Base-by-base conservation (phyloP, 2,797 vertebrate genomes). In the Esox masquinongy region DNA sequence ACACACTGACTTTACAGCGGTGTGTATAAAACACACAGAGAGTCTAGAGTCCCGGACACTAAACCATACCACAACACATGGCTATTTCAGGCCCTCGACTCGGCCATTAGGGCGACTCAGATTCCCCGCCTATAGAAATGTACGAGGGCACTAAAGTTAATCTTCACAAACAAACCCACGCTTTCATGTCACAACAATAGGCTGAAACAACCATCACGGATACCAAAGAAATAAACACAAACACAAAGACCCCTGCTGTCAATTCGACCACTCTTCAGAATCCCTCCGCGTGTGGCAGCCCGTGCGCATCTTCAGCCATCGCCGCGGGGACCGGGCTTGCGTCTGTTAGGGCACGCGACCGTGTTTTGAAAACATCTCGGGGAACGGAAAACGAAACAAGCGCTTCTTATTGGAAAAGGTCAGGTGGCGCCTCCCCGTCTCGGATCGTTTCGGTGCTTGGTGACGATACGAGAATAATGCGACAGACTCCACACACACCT, bases 261-360 rank as follows among this genome's bases (percentile, higher is more conserved):
- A 90, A 89, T 84, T 91, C 89, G 90, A 88, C 89, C 87, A 87
- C 84, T 83, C 89, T 86, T 90, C 87, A 90, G 66, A 88, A 77
- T 29, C 31, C 68, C 1, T n/a, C n/a, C n/a, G n/a, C n/a, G n/a
- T n/a, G n/a, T n/a, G n/a, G n/a, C n/a, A 3, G 29, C 29, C 3
- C 29, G 39, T 70, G 68, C 14, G 24, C 26, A 17, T 50, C 43
- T 24, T 50, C 43, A 50, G 43, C 61, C 61, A 26, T 29, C 26
- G 61, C 3, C 14, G 1, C 14, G 11, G 12, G 14, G 26, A 15
- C 26, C 12, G 3, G 15, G 61, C 22, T 17, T 0, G 12, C 22
- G 61, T 64, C n/a, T 34, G 12, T 5, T 39, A 22, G 15, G 34
- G 8, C 66, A 11, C 19, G 16, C 16, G 16, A 68, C 3, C 8